Conservation (phyloP, 2,888 invertebrate genomes). For the Heliconius erato region DNA sequence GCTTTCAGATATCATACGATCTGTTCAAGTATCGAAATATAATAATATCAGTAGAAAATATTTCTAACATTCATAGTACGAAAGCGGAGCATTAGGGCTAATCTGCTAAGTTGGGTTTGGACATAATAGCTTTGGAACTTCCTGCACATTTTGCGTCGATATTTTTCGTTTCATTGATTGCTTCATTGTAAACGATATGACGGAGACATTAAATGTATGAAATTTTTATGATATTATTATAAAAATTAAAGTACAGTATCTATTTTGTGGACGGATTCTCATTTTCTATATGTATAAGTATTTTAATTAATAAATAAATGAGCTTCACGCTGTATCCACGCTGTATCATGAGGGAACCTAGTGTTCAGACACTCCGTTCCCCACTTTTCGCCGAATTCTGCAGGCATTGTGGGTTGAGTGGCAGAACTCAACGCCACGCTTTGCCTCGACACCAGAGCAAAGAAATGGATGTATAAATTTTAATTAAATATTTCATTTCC, state of each 20-base stretch:
- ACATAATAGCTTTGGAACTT: conserved; percentile 18
- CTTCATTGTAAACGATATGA: conserved; percentile 20
- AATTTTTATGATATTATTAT: neutral
- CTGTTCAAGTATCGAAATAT: conserved; percentile 9
- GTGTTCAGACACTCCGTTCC: too few relatives aligned
- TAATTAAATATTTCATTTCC: too few relatives aligned
- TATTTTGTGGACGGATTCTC: too few relatives aligned
- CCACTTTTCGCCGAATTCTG: too few relatives aligned
- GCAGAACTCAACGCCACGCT: too few relatives aligned
- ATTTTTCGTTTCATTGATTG: conserved; percentile 31
- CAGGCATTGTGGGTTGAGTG: too few relatives aligned
- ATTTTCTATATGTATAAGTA: too few relatives aligned
- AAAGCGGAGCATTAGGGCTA: conserved; percentile 61
- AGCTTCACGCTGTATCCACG: too few relatives aligned
- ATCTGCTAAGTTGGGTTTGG: conserved; percentile 57
- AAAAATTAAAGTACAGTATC: neutral
- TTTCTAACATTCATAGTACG: conserved; percentile 1
- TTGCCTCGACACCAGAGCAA: too few relatives aligned
- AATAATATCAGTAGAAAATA: conserved; percentile 20
- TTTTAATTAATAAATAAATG: too few relatives aligned
- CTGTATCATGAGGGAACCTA: too few relatives aligned
- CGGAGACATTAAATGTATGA: conserved; percentile 1
- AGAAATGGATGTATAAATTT: too few relatives aligned
- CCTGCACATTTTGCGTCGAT: conserved; percentile 13
- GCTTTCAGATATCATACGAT: neutral